phyloP scores from a whole-genome alignment of 2,888 invertebrate genomes.

The Pollenia labialis region DNA sequence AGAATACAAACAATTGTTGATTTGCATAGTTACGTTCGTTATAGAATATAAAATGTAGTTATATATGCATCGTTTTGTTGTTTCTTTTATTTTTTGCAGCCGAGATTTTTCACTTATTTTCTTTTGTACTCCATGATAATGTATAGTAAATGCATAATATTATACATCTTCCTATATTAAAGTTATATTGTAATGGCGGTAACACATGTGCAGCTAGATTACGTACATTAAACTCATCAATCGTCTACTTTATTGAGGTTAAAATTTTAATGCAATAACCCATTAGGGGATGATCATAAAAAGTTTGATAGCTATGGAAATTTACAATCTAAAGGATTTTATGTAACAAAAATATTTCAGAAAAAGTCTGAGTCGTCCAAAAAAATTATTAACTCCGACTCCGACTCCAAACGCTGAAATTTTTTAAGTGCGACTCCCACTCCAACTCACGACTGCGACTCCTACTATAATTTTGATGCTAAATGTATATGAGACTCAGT shows the following conservation, averaged over 20 bases:
- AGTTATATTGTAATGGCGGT: slow-evolving; percentile 16
- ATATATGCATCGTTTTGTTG: slow-evolving; percentile 10
- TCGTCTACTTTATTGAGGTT: slow-evolving; percentile 55
- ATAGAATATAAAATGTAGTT: neutral
- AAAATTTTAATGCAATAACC: slow-evolving; percentile 38
- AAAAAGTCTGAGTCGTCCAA: no score
- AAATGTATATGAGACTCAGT: no score
- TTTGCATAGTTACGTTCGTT: slow-evolving; percentile 45
- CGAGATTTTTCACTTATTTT: slow-evolving; percentile 1
- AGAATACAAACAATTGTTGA: slow-evolving; percentile 47
- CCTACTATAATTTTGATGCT: no score
- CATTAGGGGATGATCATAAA: neutral
- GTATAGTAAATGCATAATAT: slow-evolving; percentile 2
- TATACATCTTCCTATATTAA: neutral
- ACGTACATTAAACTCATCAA: slow-evolving; percentile 64
- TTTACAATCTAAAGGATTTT: neutral
- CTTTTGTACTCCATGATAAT: neutral
- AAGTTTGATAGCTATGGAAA: neutral
- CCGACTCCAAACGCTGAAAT: no score
- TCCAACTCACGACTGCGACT: no score
- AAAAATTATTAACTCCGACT: no score
- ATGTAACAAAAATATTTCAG: no score
- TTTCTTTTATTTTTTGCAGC: neutral
- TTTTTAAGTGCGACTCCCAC: no score
- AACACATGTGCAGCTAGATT: slow-evolving; percentile 56